Base-by-base conservation (phyloP, 2,888 invertebrate species). In the Drosophila merina region DNA sequence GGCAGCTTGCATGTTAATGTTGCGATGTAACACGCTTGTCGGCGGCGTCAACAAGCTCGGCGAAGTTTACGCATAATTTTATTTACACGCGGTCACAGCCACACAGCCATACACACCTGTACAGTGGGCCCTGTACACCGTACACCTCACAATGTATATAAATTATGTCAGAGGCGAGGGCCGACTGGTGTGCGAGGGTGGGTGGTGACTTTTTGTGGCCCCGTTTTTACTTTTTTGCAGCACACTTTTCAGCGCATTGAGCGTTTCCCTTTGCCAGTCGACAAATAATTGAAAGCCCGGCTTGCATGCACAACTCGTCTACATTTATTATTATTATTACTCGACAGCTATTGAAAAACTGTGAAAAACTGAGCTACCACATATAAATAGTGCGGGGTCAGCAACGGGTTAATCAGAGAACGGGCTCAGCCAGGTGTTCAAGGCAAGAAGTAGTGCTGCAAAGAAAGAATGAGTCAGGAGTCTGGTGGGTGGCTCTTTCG, bases 391-490 rank as follows among this genome's bases (percentile, higher is more conserved):
- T 14, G 55, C 50, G 38, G 30, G 31, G 60, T 38, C 52, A 38
- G 31, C 62, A 28, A 52, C 48, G 51, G 50, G 14, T 26, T 45
- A 30, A 31, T 48, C 50, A 28, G 42, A 30, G 48, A 49, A 36
- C 33, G 20, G 38, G 14, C 5, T 44, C 31, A 14, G 14, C 38
- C 38, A 31, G 30, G 8, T 28, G 6, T 36, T 88, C 68, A 89
- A 8, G 88, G 74, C 63, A 89, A 72, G 54, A 90, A 89, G 72
- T 89, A 89, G 44, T 89, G 89, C 89, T 89, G 47, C 5, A 40
- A 44, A 10, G 26, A 31, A 31, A 54, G 14, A 54, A 44, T 3
- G 14, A 8, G 1, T 12, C 9, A 3, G 7, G 14, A 8, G 1
- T 12, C 9, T 4, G 7, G 14, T 28, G 10, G 26, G 20, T 20